phyloP scores from a whole-genome alignment of 2,888 invertebrate genomes.

The Catocala nupta region DNA sequence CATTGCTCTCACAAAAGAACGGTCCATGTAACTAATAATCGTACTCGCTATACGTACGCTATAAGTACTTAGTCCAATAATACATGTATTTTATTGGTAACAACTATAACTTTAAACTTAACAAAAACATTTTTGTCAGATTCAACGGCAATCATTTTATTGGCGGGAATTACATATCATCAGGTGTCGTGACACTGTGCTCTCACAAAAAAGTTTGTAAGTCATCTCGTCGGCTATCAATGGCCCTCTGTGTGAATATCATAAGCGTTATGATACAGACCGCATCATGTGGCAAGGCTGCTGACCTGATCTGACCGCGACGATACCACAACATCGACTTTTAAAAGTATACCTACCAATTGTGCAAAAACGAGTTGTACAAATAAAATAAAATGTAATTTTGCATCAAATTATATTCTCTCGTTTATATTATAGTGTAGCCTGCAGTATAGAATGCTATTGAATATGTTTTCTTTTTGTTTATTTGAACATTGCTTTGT shows the following conservation, averaged over 20 bases:
- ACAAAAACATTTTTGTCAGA: background rate
- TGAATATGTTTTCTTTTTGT: conserved; percentile 22
- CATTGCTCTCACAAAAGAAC: no score
- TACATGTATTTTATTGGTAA: no score
- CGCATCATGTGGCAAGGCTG: conserved; percentile 62
- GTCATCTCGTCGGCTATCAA: conserved; percentile 57
- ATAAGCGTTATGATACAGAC: conserved; percentile 61
- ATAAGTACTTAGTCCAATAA: no score
- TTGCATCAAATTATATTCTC: conserved; percentile 10
- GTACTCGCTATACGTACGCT: no score
- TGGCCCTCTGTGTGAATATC: conserved; percentile 59
- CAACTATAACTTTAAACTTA: no score
- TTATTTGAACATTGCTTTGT: conserved; percentile 13
- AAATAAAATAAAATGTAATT: conserved; percentile 18
- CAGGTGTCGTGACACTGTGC: conserved; percentile 34
- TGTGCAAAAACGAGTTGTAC: background rate
- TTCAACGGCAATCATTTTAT: conserved; percentile 1
- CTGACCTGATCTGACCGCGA: conserved; percentile 55
- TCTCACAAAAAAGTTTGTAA: conserved; percentile 37
- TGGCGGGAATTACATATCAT: conserved; percentile 18
- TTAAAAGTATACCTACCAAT: conserved; percentile 12
- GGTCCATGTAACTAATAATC: no score
- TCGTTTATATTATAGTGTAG: conserved; percentile 7
- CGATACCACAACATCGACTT: conserved; percentile 26
- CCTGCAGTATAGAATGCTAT: conserved; percentile 15